These are phyloP conservation scores for Amphipoea oculea DNA, from an alignment of 2,888 invertebrate genomes.

Conservation along the genomic window DNA sequence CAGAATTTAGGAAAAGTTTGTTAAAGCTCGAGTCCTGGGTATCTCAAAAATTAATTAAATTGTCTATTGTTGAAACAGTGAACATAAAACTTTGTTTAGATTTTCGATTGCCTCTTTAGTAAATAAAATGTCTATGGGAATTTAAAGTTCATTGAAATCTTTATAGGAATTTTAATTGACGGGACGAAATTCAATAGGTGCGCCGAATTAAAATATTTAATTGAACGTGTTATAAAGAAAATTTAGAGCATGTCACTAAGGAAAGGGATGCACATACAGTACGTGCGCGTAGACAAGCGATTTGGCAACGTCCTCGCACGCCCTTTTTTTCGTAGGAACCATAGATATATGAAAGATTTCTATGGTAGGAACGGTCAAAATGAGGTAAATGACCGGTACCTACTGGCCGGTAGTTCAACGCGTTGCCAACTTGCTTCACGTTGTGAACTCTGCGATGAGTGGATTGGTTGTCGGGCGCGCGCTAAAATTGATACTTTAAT, in stretches of 20 bases:
- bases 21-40: too few species aligned
- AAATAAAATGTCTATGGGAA: too few species aligned
- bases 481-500: not conserved
- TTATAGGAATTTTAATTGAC: not conserved
- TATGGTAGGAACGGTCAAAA: not conserved
- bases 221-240: not conserved
- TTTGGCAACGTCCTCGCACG: not conserved
- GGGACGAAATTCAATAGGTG: not conserved
- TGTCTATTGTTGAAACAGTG: too few species aligned
- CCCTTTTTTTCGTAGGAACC: too few species aligned
- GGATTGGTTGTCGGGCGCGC: not conserved
- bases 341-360: too few species aligned
- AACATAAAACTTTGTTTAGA: too few species aligned
- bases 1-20: too few species aligned
- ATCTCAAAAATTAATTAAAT: too few species aligned
- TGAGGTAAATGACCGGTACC: not conserved
- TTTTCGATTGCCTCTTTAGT: too few species aligned
- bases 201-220: not conserved
- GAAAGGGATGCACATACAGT: too few species aligned
- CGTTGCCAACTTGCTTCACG: not conserved
- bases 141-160: not conserved
- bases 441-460: not conserved
- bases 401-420: not conserved
- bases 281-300: not conserved
- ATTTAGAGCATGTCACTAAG: too few species aligned